Base-by-base conservation (phyloP, 2,113 vertebrate species). In the Clupea harengus region DNA sequence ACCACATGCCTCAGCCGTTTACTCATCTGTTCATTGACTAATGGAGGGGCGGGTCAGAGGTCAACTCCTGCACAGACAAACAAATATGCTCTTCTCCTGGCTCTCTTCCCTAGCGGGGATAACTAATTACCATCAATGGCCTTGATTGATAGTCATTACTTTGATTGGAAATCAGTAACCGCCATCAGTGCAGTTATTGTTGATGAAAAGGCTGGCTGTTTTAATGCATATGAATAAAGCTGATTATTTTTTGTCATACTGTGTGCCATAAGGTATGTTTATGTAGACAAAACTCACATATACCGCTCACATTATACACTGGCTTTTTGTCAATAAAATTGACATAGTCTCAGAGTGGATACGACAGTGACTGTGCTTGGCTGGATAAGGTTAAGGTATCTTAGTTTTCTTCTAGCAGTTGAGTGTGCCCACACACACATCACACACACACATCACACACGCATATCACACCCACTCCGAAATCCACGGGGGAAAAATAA, bases 11-110 rank as follows among this genome's bases (percentile, higher is more conserved):
- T 92, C 88, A 91, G 92, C 93, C 88, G 92, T 92, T 88, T 92
- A 91, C 93, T 95, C 91, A 94, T 94, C 91, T 92, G 83, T 85
- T 90, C 91, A 93, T 93, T 93, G 93, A 94, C 95, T 94, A 92
- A 95, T 93, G 94, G 91, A 91, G 22, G 88, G 49, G 1, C 75
- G 86, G 93, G 94, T 94, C 94, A 92, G 0, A 84, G 93, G 93
- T 93, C 92, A 93, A 25, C 25, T 72, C 9, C 9, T 28, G 64
- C 64, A 28, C 64, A 72, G 64, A 72, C 64, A 72, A 72, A 72
- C 64, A 72, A 72, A 72, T 72, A 25, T 72, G 64, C 25, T 72
- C 64, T 10, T 72, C 64, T 13, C 0, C 0, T 11, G n/a, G 10
- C 64, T 72, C 64, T 39, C 22, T 20, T 64, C 57, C 57, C 57